These are phyloP conservation scores for Musca domestica DNA, from an alignment of 1,140 invertebrate genomes.

Conservation along the genomic window DNA sequence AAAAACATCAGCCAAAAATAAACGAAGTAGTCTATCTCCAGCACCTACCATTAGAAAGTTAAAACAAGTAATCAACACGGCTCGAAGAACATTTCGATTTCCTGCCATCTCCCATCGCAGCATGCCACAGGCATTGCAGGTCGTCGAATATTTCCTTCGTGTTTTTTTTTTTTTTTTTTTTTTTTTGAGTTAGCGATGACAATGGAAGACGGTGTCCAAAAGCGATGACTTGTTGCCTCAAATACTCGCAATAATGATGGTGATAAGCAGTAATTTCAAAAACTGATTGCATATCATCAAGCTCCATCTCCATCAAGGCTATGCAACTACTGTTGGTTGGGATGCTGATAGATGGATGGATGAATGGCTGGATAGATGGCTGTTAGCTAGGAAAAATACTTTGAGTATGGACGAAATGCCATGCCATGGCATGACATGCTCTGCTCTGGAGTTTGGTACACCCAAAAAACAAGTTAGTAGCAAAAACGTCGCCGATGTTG, in stretches of 20 bases:
- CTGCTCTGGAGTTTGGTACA: conserved; percentile 3
- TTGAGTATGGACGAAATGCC: too few species aligned
- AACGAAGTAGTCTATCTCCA: too few species aligned
- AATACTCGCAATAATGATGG: conserved; percentile 12
- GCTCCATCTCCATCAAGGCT: conserved; percentile 9
- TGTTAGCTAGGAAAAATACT: not conserved
- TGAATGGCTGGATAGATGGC: not conserved
- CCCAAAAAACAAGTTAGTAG: conserved; percentile 15
- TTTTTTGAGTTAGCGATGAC: too few species aligned
- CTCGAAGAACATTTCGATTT: not conserved
- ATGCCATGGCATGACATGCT: not conserved
- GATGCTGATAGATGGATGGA: not conserved
- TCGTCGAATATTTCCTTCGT: not conserved
- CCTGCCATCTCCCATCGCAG: not conserved
- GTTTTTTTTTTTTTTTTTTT: not conserved
- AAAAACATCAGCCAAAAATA: too few species aligned
- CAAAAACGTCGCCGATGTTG: not conserved
- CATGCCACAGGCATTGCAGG: not conserved
- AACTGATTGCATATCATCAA: conserved; percentile 19
- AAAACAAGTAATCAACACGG: not conserved
- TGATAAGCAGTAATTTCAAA: conserved; percentile 17
- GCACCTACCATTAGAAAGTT: conserved; percentile 8
- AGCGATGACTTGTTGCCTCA: not conserved
- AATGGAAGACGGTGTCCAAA: too few species aligned
- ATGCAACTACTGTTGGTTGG: conserved; percentile 12